Evolutionary conservation across 2,797 vertebrate species (phyloP), one percentile per base, ranked within the genome.

Genomic region (Scomberomorus guttatus): DNA sequence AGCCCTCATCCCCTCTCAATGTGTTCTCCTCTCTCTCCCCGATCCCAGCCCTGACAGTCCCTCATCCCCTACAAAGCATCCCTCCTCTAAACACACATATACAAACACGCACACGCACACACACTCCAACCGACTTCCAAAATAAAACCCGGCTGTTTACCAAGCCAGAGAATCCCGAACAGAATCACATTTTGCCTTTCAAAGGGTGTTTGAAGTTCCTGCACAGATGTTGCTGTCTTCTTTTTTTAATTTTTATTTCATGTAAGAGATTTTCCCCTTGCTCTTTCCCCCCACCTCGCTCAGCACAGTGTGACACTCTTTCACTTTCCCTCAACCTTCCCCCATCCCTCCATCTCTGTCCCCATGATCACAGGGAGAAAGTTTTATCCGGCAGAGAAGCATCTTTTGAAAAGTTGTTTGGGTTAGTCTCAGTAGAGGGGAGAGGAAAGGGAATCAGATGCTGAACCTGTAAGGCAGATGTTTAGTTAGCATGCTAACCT

Each of bases 171-270:
- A 94, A 91, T 91, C 89, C 93, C 90, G 25, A 91, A 90, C 73
- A 81, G 87, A 91, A 91, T 92, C 86, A 82, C 83, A 90, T 89
- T 92, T 90, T 88, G 79, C 79, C 75, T 87, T 93, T 94, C 92
- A 92, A 93, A 94, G 89, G 54, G 3, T 60, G 88, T 92, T 93
- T 92, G 90, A 93, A 93, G 90, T 91, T 90, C 81, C 86, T 60
- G 63, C 91, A 92, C 90, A 93, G 89, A 93, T 92, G 90, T 91
- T 87, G 84, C 84, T 39, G 81, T 86, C 77, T 85, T 64, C 74
- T 87, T 81, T 74, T 83, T 77, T 66, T 34, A 59, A 7, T 85
- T 87, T 88, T 74, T 77, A 85, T 87, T 87, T 89, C 80, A 91
- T 84, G 83, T 82, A 76, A 84, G 85, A 83, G 61, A 79, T 66